Conservation (phyloP, 2,888 invertebrate species). For the Platycheirus rosarum region DNA sequence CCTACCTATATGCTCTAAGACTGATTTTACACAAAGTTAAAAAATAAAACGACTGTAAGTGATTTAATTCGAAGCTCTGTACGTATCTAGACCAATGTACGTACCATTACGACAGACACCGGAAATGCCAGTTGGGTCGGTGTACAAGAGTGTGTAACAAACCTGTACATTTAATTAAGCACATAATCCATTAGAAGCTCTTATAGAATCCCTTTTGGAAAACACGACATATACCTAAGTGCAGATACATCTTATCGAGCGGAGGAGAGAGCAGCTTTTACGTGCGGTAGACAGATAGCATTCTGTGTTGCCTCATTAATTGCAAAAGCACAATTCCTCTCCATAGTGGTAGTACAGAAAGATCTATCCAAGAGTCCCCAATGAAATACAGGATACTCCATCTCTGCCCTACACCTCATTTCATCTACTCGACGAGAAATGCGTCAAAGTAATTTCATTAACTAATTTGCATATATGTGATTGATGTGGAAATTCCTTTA, state of each 20-base stretch:
- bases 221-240: constrained; percentile 10
- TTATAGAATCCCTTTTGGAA: constrained; percentile 31
- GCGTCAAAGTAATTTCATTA: constrained; percentile 73
- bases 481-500: constrained; percentile 70
- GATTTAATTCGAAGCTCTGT: constrained; percentile 62
- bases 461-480: constrained; percentile 73
- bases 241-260: background rate
- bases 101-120: background rate
- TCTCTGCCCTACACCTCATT: constrained; percentile 22
- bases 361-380: background rate
- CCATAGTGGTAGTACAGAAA: background rate
- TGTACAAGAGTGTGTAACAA: constrained; percentile 39
- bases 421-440: constrained; percentile 56
- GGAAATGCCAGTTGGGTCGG: background rate
- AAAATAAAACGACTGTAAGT: constrained; percentile 54
- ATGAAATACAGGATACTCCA: background rate
- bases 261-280: constrained; percentile 24
- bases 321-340: constrained; percentile 16
- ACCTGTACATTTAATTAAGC: constrained; percentile 70
- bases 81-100: too few species aligned
- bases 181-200: constrained; percentile 67
- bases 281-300: constrained; percentile 24
- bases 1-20: background rate
- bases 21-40: constrained; percentile 27
- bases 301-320: constrained; percentile 40